Evolutionary conservation across 2,113 vertebrate species (phyloP).

Genomic region (Anseranas semipalmata): DNA sequence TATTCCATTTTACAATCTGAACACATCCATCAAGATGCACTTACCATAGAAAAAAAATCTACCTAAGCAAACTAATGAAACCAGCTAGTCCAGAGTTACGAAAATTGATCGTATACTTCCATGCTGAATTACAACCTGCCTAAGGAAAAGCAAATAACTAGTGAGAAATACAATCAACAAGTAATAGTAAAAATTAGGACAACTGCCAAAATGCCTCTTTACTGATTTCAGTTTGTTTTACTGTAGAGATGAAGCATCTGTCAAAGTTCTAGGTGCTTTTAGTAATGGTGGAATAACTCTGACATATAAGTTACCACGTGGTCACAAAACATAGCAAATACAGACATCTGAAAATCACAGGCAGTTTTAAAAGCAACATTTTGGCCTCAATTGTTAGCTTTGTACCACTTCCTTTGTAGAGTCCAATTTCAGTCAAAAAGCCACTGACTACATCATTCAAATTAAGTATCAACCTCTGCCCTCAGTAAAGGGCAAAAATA

Average conservation of each 20-base stretch:
- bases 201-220: neutral
- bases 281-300: neutral
- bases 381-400: neutral
- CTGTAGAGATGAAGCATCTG: neutral
- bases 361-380: neutral
- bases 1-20: neutral
- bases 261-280: neutral
- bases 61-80: neutral
- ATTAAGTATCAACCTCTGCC: neutral
- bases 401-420: neutral
- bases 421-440: neutral
- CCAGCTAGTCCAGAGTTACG: neutral
- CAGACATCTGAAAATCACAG: neutral
- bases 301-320: rapidly evolving
- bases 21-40: neutral
- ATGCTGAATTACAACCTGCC: neutral
- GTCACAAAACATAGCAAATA: neutral
- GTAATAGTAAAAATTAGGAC: neutral
- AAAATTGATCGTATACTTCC: neutral
- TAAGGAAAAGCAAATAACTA: slow-evolving; percentile 12
- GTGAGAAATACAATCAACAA: neutral
- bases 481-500: neutral
- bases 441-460: neutral
- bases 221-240: neutral
- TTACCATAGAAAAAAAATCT: neutral